Percentiles rank a stretch among this genome's conserved stretches.
These are phyloP conservation scores for Pachycephala philippinensis DNA, from an alignment of 2,113 vertebrate genomes.

Conservation along the genomic window DNA sequence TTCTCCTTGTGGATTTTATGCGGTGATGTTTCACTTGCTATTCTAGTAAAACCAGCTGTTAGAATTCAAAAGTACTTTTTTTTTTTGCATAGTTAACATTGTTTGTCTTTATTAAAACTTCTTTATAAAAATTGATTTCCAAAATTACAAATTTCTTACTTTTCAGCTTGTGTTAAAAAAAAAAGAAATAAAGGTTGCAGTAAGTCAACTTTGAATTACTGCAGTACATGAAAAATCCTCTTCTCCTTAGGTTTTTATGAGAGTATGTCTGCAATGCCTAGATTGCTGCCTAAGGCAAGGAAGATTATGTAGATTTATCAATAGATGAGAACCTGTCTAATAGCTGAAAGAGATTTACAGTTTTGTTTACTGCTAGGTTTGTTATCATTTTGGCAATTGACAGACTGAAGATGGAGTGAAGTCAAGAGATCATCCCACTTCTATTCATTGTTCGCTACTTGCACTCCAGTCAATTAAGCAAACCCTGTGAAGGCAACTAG, in stretches of 20 bases:
- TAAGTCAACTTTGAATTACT: not conserved
- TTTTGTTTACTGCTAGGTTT: constrained; percentile 33
- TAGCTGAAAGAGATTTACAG: constrained; percentile 33
- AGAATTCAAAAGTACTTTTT: not conserved
- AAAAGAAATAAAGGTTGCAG: not conserved
- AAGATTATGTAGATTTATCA: constrained; percentile 38
- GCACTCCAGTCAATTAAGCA: not conserved
- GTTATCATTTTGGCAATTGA: not conserved
- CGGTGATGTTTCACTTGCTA: not conserved
- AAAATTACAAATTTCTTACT: not conserved
- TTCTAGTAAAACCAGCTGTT: not conserved
- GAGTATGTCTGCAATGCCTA: not conserved
- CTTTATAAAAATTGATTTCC: not conserved
- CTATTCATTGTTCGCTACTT: not conserved
- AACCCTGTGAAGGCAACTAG: not conserved
- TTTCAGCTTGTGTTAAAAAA: not conserved
- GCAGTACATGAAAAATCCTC: not conserved
- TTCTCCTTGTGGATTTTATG: not conserved
- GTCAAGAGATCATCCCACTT: not conserved
- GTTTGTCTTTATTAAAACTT: not conserved
- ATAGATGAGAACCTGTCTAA: not conserved
- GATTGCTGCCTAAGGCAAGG: constrained; percentile 16
- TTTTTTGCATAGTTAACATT: not conserved
- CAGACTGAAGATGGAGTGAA: constrained; percentile 13
- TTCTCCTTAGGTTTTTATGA: not conserved